These are phyloP conservation scores for Adoxophyes honmai DNA, from an alignment of 1,140 invertebrate species.

Conservation along the genomic window DNA sequence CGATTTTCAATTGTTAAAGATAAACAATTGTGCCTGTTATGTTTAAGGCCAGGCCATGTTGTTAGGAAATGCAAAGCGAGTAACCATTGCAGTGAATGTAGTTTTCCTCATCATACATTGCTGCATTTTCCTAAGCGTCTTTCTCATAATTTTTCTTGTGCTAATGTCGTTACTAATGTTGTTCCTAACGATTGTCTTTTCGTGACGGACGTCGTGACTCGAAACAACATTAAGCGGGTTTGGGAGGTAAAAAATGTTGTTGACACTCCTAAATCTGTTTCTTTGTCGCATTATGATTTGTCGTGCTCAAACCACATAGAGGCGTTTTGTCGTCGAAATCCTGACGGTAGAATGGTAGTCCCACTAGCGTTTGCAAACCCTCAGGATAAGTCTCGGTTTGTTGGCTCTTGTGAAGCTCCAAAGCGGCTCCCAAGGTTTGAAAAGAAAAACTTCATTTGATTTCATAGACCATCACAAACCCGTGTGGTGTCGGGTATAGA, in stretches of 20 bases:
- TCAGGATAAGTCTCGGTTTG: too few relatives aligned
- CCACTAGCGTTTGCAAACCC: constrained; percentile 23
- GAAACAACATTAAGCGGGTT: constrained; percentile 21
- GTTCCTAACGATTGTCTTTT: too few relatives aligned
- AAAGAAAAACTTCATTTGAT: too few relatives aligned
- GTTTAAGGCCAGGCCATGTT: too few relatives aligned
- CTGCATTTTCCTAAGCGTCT: too few relatives aligned
- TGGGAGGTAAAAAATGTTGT: constrained; percentile 20
- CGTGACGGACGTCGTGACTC: background rate
- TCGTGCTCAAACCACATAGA: constrained; percentile 17
- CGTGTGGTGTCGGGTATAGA: too few relatives aligned
- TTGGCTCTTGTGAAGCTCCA: constrained; percentile 22
- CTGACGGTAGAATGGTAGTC: too few relatives aligned
- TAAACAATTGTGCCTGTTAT: constrained; percentile 13
- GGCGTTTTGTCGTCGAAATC: too few relatives aligned
- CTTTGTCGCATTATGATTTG: constrained; percentile 10
- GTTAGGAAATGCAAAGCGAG: too few relatives aligned
- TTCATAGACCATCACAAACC: constrained; percentile 15
- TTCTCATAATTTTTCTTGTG: background rate
- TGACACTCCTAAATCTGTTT: background rate
- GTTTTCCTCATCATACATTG: too few relatives aligned
- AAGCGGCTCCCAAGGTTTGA: constrained; percentile 23
- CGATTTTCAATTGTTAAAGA: too few relatives aligned
- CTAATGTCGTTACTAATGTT: background rate
- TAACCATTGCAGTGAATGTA: too few relatives aligned